These are phyloP conservation scores for Notarius lentiginosus DNA, from an alignment of 2,113 vertebrate species.

Conservation along the genomic window DNA sequence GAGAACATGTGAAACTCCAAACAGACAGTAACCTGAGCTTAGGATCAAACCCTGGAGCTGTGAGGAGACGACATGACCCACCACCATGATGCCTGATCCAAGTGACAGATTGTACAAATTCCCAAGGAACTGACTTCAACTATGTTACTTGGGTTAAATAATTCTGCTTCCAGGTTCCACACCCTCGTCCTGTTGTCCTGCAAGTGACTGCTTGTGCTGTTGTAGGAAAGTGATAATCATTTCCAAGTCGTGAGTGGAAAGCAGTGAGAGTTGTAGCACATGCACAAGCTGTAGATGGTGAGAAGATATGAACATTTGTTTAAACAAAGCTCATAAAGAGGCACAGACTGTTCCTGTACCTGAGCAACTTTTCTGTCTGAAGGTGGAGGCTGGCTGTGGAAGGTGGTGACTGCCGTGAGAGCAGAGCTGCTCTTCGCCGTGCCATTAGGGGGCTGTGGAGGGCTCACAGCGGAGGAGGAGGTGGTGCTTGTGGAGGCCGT, in stretches of 20 bases:
- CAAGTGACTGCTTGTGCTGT: too few relatives aligned
- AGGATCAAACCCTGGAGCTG: neutral
- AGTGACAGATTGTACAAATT: neutral
- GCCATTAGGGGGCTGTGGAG: constrained; percentile 68
- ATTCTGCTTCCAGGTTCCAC: neutral
- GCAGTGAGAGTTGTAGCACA: neutral
- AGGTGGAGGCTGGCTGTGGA: constrained; percentile 73
- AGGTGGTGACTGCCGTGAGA: constrained; percentile 70
- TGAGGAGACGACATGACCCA: neutral
- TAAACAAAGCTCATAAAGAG: neutral
- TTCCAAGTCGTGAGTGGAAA: neutral
- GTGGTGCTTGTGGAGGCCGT: constrained; percentile 50
- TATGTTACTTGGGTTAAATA: neutral
- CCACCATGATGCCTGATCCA: too few relatives aligned
- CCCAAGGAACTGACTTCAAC: neutral
- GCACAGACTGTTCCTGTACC: constrained; percentile 41
- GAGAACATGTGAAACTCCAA: neutral
- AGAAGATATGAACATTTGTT: neutral
- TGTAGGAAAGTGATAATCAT: neutral
- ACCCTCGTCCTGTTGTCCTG: neutral
- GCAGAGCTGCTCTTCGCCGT: constrained; percentile 54
- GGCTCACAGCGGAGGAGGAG: constrained; percentile 42
- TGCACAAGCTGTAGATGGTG: neutral
- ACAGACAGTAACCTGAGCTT: neutral
- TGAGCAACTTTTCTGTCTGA: constrained; percentile 66